Evolutionary conservation across 2,797 vertebrate genomes (phyloP).

Genomic region (Melanotaenia boesemani): DNA sequence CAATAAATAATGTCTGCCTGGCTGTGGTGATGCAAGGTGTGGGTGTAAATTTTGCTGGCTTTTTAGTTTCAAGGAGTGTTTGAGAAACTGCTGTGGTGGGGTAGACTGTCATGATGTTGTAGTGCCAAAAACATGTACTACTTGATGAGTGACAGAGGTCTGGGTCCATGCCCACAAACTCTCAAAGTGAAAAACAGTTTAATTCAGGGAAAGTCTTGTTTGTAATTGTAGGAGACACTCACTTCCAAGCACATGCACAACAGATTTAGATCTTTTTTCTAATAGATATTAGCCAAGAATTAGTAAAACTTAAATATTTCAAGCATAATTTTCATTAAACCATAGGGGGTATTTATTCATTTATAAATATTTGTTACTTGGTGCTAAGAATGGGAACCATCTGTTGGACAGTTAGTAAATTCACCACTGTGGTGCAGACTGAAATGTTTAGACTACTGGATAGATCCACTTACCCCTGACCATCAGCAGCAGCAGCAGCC

Average conservation of each 20-base stretch:
- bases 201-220: neutral
- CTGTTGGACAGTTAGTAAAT: neutral
- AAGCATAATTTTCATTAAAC: neutral
- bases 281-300: neutral
- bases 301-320: neutral
- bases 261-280: neutral
- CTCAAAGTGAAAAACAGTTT: slow-evolving; percentile 4
- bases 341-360: neutral
- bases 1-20: slow-evolving; percentile 50
- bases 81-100: slow-evolving; percentile 26
- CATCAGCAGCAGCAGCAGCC: neutral
- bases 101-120: slow-evolving; percentile 16
- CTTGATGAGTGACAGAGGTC: slow-evolving; percentile 26
- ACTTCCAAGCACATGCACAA: neutral
- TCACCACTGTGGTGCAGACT: neutral
- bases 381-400: neutral
- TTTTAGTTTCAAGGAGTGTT: slow-evolving; percentile 37
- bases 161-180: neutral
- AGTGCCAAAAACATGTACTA: slow-evolving; percentile 22
- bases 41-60: slow-evolving; percentile 28
- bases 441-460: neutral
- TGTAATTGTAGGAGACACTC: slow-evolving; percentile 1
- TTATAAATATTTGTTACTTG: neutral
- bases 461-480: neutral
- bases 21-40: slow-evolving; percentile 42